A percentile compares a stretch with the other conserved stretches of the same genome.
Conservation (phyloP, 1,140 invertebrate genomes). For the Dreissena rostriformis region DNA sequence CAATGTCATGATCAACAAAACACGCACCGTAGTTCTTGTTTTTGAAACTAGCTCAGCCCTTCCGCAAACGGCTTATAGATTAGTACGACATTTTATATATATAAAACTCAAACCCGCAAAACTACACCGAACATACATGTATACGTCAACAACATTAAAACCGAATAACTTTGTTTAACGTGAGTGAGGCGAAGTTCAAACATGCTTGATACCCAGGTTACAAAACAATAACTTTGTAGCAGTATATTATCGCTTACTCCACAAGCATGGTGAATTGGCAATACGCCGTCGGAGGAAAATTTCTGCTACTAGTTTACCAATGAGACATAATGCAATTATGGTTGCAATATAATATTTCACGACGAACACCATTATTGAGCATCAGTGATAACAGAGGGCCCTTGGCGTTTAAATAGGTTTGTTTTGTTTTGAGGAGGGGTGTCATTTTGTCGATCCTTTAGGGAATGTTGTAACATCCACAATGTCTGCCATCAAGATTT, state of each 20-base stretch:
- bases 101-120: background rate
- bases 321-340: background rate
- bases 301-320: background rate
- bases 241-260: slow-evolving; percentile 10
- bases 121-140: background rate
- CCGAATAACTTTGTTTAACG: background rate
- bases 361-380: background rate
- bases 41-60: background rate
- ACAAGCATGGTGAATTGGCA: background rate
- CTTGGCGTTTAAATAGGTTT: too few relatives aligned
- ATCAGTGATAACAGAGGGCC: too few relatives aligned
- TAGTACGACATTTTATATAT: too few relatives aligned
- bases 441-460: too few relatives aligned
- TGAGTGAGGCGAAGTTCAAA: background rate
- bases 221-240: background rate
- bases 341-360: background rate
- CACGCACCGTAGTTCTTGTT: background rate
- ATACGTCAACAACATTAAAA: background rate
- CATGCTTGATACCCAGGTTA: slow-evolving; percentile 1
- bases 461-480: too few relatives aligned
- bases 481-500: too few relatives aligned
- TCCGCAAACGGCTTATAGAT: too few relatives aligned
- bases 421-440: too few relatives aligned
- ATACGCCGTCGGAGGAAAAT: background rate
- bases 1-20: background rate